Base-by-base conservation (phyloP, 2,797 vertebrate species). In the Erpetoichthys calabaricus region DNA sequence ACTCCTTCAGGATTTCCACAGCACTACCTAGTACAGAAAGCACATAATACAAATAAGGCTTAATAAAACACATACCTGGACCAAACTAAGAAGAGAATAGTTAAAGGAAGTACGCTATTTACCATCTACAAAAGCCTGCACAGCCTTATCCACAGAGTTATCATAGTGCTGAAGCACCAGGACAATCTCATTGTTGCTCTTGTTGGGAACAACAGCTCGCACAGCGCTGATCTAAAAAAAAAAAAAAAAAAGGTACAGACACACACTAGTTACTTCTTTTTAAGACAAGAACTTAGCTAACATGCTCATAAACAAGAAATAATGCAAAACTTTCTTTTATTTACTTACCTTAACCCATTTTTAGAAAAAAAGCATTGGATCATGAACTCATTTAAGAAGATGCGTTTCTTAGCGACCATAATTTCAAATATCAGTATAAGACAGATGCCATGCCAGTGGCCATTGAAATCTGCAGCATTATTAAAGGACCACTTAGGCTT, bases 41-140 rank as follows among this genome's bases (percentile, higher is more conserved):
- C 25, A 25, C 25, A 25, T 25, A 25, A 25, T 25, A 25, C 25
- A 25, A 25, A 1, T 25, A 2, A 25, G 2, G 25, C 25, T 25
- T 25, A 25, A 25, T 25, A 25, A 25, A 25, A 25, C 25, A 25
- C 25, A 25, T 25, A 25, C 25, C 25, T 25, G 25, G 25, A 25
- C 25, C 25, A 25, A 25, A 25, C 25, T 1, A 25, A 25, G 25
- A 25, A 25, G 25, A 25, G 25, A 25, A 25, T 25, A 25, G 25
- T 25, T 25, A 25, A 25, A 25, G 25, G 25, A 25, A 25, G 25
- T 25, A 44, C 42, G 4, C 4, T 6, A 42, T 59, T 64, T 84
- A 96, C 94, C 94, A 89, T 97, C 94, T 70, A 98, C 80, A 56
- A 98, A 97, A 3, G 94, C 93, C 63, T 98, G 94, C 54, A 95